Percentiles rank a stretch among this genome's conserved stretches.
Evolutionary conservation across 2,113 vertebrate species (phyloP).

Genomic region (Eptesicus fuscus): DNA sequence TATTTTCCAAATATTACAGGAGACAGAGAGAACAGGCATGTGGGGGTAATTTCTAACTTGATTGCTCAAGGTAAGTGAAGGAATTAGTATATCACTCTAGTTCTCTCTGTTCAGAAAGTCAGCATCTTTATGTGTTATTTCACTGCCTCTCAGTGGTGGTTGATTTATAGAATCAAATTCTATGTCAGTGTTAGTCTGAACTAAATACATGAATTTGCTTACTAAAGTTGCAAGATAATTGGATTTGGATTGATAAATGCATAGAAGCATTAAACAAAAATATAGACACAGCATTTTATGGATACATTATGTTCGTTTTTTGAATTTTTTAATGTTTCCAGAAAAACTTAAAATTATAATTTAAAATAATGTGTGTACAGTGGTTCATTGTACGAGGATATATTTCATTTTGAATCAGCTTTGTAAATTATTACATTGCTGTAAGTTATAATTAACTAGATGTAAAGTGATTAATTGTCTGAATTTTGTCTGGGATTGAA

Average conservation of each 20-base stretch:
- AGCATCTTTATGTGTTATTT: background rate
- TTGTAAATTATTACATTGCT: background rate
- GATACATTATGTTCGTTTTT: background rate
- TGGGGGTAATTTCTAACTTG: background rate
- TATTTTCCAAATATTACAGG: background rate
- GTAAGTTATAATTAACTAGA: background rate
- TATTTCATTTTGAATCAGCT: background rate
- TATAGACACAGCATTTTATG: background rate
- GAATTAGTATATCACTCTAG: background rate
- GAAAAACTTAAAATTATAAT: background rate
- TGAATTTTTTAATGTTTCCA: background rate
- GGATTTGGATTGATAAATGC: background rate
- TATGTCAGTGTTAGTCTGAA: background rate
- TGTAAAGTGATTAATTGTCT: background rate
- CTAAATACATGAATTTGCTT: background rate
- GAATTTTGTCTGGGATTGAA: background rate
- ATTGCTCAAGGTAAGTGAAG: background rate
- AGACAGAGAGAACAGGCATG: background rate
- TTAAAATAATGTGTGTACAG: accelerated
- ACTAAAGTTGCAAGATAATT: background rate
- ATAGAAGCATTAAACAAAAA: background rate
- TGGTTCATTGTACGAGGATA: background rate
- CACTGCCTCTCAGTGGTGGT: background rate
- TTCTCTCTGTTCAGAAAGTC: background rate
- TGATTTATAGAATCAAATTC: background rate